These are phyloP conservation scores for Ptychadena robeensis DNA, from an alignment of 2,797 vertebrate genomes.

Conservation along the genomic window DNA sequence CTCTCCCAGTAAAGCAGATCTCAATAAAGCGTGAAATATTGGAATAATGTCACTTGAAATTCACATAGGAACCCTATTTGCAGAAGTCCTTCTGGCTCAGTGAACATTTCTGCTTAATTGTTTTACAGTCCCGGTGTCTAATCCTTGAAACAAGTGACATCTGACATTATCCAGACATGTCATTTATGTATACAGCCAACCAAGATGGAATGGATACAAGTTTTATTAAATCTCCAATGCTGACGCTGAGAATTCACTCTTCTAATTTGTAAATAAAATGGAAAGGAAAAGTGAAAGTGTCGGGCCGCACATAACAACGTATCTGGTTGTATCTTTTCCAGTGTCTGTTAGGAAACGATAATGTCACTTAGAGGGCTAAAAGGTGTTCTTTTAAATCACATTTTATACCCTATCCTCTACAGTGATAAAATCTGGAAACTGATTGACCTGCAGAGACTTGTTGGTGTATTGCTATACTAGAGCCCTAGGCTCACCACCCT, in stretches of 20 bases:
- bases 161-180: slow-evolving; percentile 1
- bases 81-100: neutral
- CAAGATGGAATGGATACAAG: neutral
- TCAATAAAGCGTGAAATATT: neutral
- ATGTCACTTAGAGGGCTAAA: neutral
- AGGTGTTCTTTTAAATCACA: neutral
- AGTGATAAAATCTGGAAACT: neutral
- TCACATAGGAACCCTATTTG: neutral
- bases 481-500: too few relatives aligned
- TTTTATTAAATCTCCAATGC: neutral
- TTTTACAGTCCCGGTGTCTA: neutral
- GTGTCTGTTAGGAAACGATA: neutral
- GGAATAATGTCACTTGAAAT: neutral
- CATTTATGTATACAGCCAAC: neutral
- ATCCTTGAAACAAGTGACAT: neutral
- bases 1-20: neutral
- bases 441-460: neutral
- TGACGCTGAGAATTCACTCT: neutral
- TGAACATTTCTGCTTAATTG: neutral
- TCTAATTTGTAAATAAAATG: neutral
- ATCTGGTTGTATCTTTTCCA: neutral
- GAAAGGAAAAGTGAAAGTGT: neutral
- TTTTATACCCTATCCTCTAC: neutral
- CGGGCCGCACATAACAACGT: neutral
- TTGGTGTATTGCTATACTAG: too few relatives aligned